Evolutionary conservation across 1,140 invertebrate species (phyloP), one percentile per base, ranked within the genome.

Genomic region (Vanessa atalanta): DNA sequence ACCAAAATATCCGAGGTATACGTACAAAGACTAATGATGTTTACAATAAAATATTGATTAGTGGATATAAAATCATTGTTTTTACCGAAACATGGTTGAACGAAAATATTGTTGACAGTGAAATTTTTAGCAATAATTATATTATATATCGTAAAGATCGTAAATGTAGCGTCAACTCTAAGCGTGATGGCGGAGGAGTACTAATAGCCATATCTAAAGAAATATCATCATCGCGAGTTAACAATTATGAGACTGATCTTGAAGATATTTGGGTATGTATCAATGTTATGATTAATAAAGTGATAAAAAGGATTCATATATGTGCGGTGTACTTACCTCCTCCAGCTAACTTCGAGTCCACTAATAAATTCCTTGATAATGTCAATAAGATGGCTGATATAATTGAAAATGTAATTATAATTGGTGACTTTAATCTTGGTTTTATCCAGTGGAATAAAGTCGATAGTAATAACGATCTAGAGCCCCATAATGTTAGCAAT

Each of bases 211-310:
- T 73, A 14, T 47, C 57, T 26, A 20, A 47, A 43, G 11, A 50
- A 9, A 64, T 64, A 16, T 16, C 43, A 14, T 72, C 47, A 47
- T 51, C 14, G 12, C 51, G 48, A 64, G 23, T 71, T 14, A 12
- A 64, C 12, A 69, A 64, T 37, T 77, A 64, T 47, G 76, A 77
- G 15, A 75, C 16, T 47, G 51, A 65, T 53, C 31, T 26, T 9
- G 76, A 77, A 26, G 55, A 77, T 71, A 47, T 77, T 16, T 77
- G 72, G 76, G n/a, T 73, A 7, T 60, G 53, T 51, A 55, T 77
- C 9, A 55, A 76, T 57, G 31, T 73, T 23, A 63, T 55, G 48
- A 14, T 1, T 20, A 71, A 53, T 47, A 71, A 72, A n/a, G 72
- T 9, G 13, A 1, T 53, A 2, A 71, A 37, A 16, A 78, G 75